Base-by-base conservation (phyloP, 2,113 vertebrate species). In the Myotis yumanensis region DNA sequence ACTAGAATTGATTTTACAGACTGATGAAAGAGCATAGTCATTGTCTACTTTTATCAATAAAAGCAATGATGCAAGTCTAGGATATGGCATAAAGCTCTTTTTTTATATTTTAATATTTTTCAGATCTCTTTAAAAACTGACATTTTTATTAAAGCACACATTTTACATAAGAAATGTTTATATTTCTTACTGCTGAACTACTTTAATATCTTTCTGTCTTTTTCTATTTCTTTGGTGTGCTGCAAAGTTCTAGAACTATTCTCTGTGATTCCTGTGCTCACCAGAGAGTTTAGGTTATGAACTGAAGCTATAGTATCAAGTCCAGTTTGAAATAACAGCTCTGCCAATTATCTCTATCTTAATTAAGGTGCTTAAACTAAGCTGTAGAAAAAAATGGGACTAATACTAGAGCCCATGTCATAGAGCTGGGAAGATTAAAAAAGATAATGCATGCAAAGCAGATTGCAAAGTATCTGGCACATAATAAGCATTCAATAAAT, bases 1-100 rank as follows among this genome's bases (percentile, higher is more conserved):
- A 25, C 69, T 91, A 87, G 86, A 92, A 73, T 37, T 92, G 35
- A 91, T 93, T 86, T 71, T 40, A 85, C 77, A 73, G 68, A 54
- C 6, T 59, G 17, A 69, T 46, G 5, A 28, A 81, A 62, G 4
- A 48, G 17, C 28, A 48, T 23, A 76, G 18, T 18, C 18, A 52
- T 76, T 85, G 7, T 37, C 3, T 75, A 69, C 8, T 54, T 30
- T 89, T 57, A 46, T 54, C 0, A 89, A 84, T 66, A 68, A 87
- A 92, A 28, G 0, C 18, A 89, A 64, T 84, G 25, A 57, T 59
- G 0, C 28, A 59, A 77, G 52, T 28, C 1, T 64, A 92, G 7
- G 30, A 11, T 72, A 14, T 32, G 79, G 18, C 37, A 91, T 77
- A 77, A 68, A 71, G 4, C 15, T 91, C 52, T 79, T 37, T 48